Evolutionary conservation across 2,888 invertebrate species (phyloP), one percentile per base, ranked within the genome.

Genomic region (Erebia epiphron): DNA sequence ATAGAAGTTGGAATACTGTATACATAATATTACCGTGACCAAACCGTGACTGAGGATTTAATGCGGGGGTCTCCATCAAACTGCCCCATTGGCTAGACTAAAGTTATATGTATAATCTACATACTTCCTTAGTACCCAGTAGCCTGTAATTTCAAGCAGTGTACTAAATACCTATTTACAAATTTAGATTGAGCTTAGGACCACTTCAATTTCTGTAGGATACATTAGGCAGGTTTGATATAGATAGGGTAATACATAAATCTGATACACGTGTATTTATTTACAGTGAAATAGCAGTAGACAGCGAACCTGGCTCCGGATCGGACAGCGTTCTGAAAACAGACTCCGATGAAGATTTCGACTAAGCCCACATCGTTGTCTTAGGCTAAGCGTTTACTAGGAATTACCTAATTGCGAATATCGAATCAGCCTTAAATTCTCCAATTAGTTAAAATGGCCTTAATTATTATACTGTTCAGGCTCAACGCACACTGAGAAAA

Each of bases 311-410:
- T 0, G 92, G 90, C 50, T 92, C 93, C 7, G 91, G 88, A n/a
- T 89, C 92, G 8, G 93, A 93, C 82, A 93, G 93, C 83, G 90
- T 91, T 43, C 82, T 93, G 76, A 90, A 89, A 78, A 92, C 94
- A 16, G 93, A 93, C 79, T 93, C 93, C 10, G 94, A 94, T 77
- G 94, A 93, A 75, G 93, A 93, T 80, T 93, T 91, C 74, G 93
- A 93, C 80, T 93, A 80, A 67, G 9, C 11, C 54, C 57, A 35
- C 35, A n/a, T 58, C 43, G 62, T 41, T 10, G 41, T 60, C 35
- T 58, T 16, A 66, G 14, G 35, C 16, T 64, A 64, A 64, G 64
- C 52, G 52, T n/a, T 64, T 41, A 61, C 62, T 68, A 67, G 9
- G 35, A 61, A 49, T 50, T 18, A 63, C 64, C 18, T 63, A 64